phyloP scores from a whole-genome alignment of 2,888 invertebrate species.

The Caenorhabditis zanzibari region DNA sequence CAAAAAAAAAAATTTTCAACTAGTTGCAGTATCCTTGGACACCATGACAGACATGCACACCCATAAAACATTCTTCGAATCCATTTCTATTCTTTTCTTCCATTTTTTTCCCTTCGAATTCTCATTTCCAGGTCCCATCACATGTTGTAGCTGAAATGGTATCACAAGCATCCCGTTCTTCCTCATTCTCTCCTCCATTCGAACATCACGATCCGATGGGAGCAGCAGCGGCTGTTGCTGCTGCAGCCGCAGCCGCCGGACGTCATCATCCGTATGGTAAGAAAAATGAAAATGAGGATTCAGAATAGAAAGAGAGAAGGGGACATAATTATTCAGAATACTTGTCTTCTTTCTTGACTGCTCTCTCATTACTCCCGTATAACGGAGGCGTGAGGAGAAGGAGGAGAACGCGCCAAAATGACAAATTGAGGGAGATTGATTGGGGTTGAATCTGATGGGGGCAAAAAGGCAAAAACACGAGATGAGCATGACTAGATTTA shows the following conservation, averaged over 20 bases:
- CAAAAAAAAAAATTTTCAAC: background rate
- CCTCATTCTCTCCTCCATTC: conserved; percentile 18
- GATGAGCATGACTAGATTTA: conserved; percentile 8
- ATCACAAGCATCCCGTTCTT: conserved; percentile 30
- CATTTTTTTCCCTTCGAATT: conserved; percentile 1
- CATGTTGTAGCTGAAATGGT: conserved; percentile 37
- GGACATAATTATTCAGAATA: conserved; percentile 31
- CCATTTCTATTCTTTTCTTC: background rate
- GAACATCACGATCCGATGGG: conserved; percentile 40
- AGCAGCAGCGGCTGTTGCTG: conserved; percentile 26
- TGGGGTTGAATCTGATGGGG: conserved; percentile 14
- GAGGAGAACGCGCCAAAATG: conserved; percentile 27
- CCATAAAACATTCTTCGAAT: conserved; percentile 28
- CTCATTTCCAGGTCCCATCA: conserved; percentile 42
- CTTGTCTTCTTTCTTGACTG: background rate
- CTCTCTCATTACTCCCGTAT: conserved; percentile 18
- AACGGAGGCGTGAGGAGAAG: conserved; percentile 18
- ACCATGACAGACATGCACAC: conserved; percentile 1
- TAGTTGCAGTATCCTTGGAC: conserved; percentile 23
- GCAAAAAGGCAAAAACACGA: background rate
- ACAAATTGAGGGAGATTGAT: conserved; percentile 60
- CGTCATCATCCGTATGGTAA: conserved; percentile 63
- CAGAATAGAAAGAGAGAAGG: background rate
- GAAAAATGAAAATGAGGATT: conserved; percentile 21
- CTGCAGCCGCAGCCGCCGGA: conserved; percentile 33